Conservation (phyloP, 2,113 vertebrate genomes). For the Odocoileus hemionus region DNA sequence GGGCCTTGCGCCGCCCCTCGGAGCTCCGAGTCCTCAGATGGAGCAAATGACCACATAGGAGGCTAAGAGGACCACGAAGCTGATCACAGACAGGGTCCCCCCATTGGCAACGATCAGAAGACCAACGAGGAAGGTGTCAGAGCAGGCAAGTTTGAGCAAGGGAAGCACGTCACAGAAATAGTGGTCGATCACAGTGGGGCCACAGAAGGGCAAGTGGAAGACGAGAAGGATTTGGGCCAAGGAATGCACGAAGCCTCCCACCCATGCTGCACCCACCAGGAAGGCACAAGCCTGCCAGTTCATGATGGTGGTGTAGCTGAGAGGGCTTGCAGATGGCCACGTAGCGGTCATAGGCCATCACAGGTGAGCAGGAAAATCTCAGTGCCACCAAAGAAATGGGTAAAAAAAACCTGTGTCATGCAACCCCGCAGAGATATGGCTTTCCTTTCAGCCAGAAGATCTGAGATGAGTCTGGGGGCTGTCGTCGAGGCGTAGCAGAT, state of each 20-base stretch:
- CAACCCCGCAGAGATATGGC: conserved; percentile 41
- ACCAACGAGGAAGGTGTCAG: conserved; percentile 22
- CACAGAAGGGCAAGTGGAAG: conserved; percentile 62
- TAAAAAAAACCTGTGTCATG: too few relatives aligned
- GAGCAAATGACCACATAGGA: conserved; percentile 49
- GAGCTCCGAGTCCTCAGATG: conserved; percentile 19
- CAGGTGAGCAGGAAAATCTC: conserved; percentile 40
- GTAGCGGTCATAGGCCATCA: conserved; percentile 62
- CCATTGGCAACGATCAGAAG: conserved; percentile 35
- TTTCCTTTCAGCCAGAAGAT: conserved; percentile 44
- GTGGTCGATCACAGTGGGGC: conserved; percentile 70
- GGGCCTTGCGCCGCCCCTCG: neutral
- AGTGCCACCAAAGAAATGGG: neutral
- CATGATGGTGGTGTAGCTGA: conserved; percentile 56
- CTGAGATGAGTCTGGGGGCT: conserved; percentile 55
- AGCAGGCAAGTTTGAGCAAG: conserved; percentile 67
- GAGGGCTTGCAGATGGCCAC: conserved; percentile 55
- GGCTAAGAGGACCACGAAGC: neutral
- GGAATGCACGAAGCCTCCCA: conserved; percentile 45
- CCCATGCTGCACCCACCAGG: conserved; percentile 30
- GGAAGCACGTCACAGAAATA: conserved; percentile 75
- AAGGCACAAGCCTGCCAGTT: neutral
- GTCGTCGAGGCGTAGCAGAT: conserved; percentile 56
- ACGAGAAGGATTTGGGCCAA: conserved; percentile 47
- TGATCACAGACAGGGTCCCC: conserved; percentile 32